phyloP scores from a whole-genome alignment of 2,797 vertebrate genomes.

The Clarias platycephalus region DNA sequence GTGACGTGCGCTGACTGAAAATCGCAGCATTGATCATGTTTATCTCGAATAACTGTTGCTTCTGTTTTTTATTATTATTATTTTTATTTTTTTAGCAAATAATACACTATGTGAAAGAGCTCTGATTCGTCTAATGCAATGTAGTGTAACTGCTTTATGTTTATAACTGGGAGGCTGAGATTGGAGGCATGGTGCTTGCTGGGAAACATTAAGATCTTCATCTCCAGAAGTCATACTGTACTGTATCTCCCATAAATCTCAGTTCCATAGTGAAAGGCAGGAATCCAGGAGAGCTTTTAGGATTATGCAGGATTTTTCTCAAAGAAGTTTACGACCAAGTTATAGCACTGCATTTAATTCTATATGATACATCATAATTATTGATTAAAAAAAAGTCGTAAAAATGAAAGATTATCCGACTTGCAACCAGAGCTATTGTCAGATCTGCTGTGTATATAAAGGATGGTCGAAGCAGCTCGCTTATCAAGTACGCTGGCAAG shows the following conservation, averaged over 20 bases:
- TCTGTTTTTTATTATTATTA: slow-evolving; percentile 61
- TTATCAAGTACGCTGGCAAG: neutral
- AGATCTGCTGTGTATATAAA: too few relatives aligned
- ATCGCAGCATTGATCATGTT: slow-evolving; percentile 74
- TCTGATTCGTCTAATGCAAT: slow-evolving; percentile 79
- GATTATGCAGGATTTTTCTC: neutral
- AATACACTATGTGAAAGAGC: slow-evolving; percentile 76
- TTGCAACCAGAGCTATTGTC: neutral
- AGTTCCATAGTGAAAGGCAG: neutral
- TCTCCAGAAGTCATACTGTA: slow-evolving; percentile 42
- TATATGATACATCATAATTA: neutral
- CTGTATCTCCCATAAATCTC: neutral
- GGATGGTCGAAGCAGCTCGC: neutral
- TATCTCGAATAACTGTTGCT: slow-evolving; percentile 78
- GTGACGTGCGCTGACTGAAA: slow-evolving; percentile 69
- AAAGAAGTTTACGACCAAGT: neutral
- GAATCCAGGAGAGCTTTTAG: neutral
- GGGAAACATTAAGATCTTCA: slow-evolving; percentile 66
- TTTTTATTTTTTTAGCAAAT: slow-evolving; percentile 70
- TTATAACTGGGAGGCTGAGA: neutral
- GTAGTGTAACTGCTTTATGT: slow-evolving; percentile 67
- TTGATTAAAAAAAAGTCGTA: neutral
- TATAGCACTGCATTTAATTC: neutral
- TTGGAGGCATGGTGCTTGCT: slow-evolving; percentile 9
- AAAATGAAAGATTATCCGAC: neutral